These are phyloP conservation scores for Rhinatrema bivittatum DNA, from an alignment of 2,797 vertebrate species.

Conservation along the genomic window DNA sequence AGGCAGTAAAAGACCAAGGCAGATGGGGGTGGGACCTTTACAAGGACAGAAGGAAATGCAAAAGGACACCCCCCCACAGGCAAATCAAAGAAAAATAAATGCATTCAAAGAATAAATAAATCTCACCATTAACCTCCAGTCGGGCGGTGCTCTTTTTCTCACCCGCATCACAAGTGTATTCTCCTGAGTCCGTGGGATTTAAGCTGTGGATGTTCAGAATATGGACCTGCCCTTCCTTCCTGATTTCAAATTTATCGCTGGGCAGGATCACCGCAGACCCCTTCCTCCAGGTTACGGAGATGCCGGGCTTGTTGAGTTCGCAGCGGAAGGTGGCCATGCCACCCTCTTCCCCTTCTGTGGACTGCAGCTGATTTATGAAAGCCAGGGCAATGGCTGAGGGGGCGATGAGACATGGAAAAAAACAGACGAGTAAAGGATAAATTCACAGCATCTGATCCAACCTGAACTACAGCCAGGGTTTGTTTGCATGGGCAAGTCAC, in stretches of 20 bases:
- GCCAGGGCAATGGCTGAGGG: slow-evolving; percentile 39
- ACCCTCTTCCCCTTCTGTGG: slow-evolving; percentile 59
- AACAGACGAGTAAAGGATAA: neutral
- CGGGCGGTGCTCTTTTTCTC: slow-evolving; percentile 61
- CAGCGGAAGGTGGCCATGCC: slow-evolving; percentile 58
- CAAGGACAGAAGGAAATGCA: too few species aligned
- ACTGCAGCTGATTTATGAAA: slow-evolving; percentile 64
- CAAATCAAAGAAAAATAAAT: too few species aligned
- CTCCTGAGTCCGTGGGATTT: slow-evolving; percentile 62
- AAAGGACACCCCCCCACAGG: too few species aligned
- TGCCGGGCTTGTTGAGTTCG: slow-evolving; percentile 57
- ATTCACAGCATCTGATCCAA: neutral
- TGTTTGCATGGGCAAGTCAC: too few species aligned
- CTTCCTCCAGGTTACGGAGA: slow-evolving; percentile 69
- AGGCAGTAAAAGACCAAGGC: too few species aligned
- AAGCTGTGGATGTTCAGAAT: slow-evolving; percentile 66
- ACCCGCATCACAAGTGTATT: slow-evolving; percentile 70
- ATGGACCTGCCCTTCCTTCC: slow-evolving; percentile 63
- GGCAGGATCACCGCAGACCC: slow-evolving; percentile 38
- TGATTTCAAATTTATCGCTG: slow-evolving; percentile 64
- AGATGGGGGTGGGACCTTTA: too few species aligned
- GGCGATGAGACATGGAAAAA: neutral
- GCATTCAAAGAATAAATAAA: too few species aligned
- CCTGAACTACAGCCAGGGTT: neutral
- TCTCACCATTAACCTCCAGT: slow-evolving; percentile 66